phyloP scores from a whole-genome alignment of 92 coral and sea anemone genomes.

The Muricea muricata region DNA sequence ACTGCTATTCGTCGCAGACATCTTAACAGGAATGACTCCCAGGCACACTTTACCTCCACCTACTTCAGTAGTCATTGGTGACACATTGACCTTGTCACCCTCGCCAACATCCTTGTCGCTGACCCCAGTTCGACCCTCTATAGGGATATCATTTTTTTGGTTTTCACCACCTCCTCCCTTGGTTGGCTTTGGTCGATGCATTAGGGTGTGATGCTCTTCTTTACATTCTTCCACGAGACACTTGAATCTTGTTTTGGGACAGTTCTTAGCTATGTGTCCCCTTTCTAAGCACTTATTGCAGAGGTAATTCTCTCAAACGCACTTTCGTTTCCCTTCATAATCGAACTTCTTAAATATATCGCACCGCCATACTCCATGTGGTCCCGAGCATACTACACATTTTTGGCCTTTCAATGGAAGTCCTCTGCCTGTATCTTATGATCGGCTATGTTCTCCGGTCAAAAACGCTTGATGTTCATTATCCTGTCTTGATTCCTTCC shows the following conservation, averaged over 20 bases:
- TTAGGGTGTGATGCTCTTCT: slow-evolving; percentile 17
- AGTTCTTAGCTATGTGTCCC: too few relatives aligned
- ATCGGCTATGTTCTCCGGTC: background rate
- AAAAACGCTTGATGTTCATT: background rate
- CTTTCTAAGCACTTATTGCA: slow-evolving; percentile 71
- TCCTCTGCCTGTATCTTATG: background rate
- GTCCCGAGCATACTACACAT: slow-evolving; percentile 55
- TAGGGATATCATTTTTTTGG: background rate
- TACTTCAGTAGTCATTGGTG: slow-evolving; percentile 59
- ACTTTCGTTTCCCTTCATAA: slow-evolving; percentile 40
- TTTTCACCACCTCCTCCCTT: background rate
- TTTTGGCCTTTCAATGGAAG: background rate
- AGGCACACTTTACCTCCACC: slow-evolving; percentile 67
- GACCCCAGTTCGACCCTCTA: slow-evolving; percentile 15
- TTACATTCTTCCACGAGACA: slow-evolving; percentile 13
- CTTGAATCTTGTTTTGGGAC: slow-evolving; percentile 45
- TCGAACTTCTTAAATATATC: slow-evolving; percentile 55
- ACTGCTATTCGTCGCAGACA: slow-evolving; percentile 52
- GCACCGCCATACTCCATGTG: slow-evolving; percentile 77
- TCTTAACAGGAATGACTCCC: slow-evolving; percentile 76
- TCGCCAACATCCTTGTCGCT: background rate
- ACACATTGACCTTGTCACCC: too few relatives aligned
- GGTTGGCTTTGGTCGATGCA: background rate
- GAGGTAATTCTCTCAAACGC: slow-evolving; percentile 60
- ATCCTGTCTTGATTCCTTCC: background rate